Percentiles rank a stretch among this genome's conserved stretches.
Conservation (phyloP, 2,113 vertebrate species). For the Nymphicus hollandicus region DNA sequence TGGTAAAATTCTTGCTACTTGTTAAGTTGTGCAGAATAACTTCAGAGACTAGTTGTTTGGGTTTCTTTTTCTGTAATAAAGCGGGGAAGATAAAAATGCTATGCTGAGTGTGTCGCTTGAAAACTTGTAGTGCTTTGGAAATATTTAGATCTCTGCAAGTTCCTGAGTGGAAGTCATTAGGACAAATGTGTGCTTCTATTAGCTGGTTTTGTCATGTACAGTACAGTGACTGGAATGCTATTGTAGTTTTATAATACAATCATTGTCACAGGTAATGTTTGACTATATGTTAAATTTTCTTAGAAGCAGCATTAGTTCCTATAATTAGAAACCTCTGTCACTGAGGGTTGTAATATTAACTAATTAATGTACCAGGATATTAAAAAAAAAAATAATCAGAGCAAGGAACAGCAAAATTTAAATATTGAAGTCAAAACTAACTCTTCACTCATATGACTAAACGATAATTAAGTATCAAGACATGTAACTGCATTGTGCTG, state of each 20-base stretch:
- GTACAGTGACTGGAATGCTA: not conserved
- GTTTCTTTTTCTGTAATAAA: not conserved
- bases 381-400: not conserved
- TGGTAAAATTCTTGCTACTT: not conserved
- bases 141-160: not conserved
- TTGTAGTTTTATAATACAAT: not conserved
- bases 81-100: not conserved
- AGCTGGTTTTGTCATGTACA: not conserved
- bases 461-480: not conserved
- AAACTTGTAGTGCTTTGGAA: not conserved
- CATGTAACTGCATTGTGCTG: not conserved
- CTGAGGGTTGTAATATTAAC: not conserved
- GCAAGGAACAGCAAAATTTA: not conserved
- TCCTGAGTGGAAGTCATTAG: not conserved
- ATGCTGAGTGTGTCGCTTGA: not conserved
- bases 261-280: not conserved
- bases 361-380: not conserved
- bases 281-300: not conserved
- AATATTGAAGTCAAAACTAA: not conserved
- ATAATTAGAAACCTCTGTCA: not conserved
- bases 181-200: not conserved
- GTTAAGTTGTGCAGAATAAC: not conserved
- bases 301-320: not conserved
- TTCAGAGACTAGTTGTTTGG: not conserved
- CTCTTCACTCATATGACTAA: not conserved